Evolutionary conservation across 2,888 invertebrate genomes (phyloP), one percentile per base, ranked within the genome.

Genomic region (Emmelina monodactyla): DNA sequence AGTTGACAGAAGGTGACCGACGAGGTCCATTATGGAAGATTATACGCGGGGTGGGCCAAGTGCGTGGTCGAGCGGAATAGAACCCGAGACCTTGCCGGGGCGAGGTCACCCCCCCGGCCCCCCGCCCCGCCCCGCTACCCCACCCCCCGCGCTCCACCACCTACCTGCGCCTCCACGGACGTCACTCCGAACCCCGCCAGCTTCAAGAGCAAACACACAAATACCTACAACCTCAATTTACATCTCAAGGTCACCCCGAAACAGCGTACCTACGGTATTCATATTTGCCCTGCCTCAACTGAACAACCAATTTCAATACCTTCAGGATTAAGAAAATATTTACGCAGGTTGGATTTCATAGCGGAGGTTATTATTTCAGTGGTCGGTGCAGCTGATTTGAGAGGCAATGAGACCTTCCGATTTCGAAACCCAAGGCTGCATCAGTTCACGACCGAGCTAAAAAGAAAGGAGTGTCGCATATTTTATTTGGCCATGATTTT

Each of bases 31-130:
- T 57, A 61, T 64, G 62, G 66, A 67, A 67, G 59, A 65, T 58
- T 65, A 64, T 61, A 58, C 51, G 56, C 38, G 50, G 55, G 54
- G 57, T 57, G 58, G 51, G 55, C 58, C 53, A 34, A 29, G 37
- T 25, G 25, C 25, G 55, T 57, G 51, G 55, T 56, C 51, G 58
- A 65, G 63, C 64, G 69, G 68, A 71, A 67, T 68, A 62, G 56
- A 66, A 60, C 61, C 60, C 49, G 51, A 59, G 69, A 72, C 76
- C 75, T 76, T 76, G 76, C 45, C 53, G 60, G 63, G 61, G 65
- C 72, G 73, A 76, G 72, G 72, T 70, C 72, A 62, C 51, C 46
- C 51, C 42, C 41, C 38, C 36, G 41, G 41, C 53, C 34, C 52
- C 49, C 46, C 40, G 33, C 44, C 49, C 41, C 44, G 43, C 47